These are phyloP conservation scores for Symphodus melops DNA, from an alignment of 2,113 vertebrate genomes.

Conservation along the genomic window DNA sequence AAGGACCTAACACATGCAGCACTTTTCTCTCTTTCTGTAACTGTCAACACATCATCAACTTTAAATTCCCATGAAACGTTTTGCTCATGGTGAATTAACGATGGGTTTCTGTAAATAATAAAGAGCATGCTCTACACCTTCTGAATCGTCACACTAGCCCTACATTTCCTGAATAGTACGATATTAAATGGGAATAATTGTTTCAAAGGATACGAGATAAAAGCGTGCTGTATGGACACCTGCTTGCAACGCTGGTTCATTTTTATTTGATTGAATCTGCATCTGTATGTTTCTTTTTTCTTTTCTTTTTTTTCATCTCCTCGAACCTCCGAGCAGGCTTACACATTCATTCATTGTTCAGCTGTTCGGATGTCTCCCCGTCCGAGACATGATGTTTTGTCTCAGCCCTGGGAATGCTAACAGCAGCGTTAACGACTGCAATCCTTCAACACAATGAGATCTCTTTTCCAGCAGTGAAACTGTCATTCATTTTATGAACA, in stretches of 20 bases:
- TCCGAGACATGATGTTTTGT: constrained; percentile 42
- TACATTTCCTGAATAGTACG: too few species aligned
- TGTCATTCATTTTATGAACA: constrained; percentile 72
- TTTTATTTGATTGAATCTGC: not conserved
- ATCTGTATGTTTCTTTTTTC: not conserved
- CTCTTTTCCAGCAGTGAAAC: constrained; percentile 62
- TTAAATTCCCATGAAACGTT: too few species aligned
- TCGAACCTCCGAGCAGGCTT: not conserved
- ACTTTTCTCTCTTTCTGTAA: too few species aligned
- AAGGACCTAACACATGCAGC: too few species aligned
- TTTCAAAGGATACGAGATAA: not conserved
- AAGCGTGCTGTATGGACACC: not conserved
- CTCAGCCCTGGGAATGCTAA: constrained; percentile 41
- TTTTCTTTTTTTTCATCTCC: constrained; percentile 7
- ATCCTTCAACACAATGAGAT: constrained; percentile 63
- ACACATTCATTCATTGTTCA: constrained; percentile 32
- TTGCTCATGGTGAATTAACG: too few species aligned
- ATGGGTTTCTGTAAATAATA: too few species aligned
- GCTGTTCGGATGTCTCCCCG: constrained; percentile 38
- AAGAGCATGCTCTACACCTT: too few species aligned
- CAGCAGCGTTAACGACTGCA: constrained; percentile 55
- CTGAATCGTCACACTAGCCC: too few species aligned
- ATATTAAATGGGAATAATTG: not conserved
- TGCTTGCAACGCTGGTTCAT: not conserved
- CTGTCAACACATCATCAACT: too few species aligned